Evolutionary conservation across 2,888 invertebrate genomes (phyloP), one percentile per base, ranked within the genome.

Genomic region (Laspeyria flexula): DNA sequence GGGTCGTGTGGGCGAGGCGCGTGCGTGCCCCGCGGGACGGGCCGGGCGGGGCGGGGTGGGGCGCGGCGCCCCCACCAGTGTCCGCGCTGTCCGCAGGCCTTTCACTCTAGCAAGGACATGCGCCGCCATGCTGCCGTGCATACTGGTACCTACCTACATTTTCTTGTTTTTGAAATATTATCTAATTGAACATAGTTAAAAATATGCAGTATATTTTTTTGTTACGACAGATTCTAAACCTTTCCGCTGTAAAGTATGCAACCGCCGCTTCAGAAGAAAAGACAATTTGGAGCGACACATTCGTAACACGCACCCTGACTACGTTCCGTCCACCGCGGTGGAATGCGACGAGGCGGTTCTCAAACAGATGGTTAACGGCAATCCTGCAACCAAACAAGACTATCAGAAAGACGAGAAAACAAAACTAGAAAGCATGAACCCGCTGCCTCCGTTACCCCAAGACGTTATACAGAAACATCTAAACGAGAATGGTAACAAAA

Each of bases 261-360:
- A 93, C 29, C 94, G 95, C 6, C 93, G 93, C 31, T 96, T 96
- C 75, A 90, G 95, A 35, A 91, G 97, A 52, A 96, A 95, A 77
- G 97, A 97, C 79, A 97, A 97, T 77, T 90, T 97, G 53, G 94
- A 94, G 54, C 93, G 97, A 0, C 97, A 97, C 79, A 92, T 96
- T 49, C 94, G 95, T 45, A 96, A 96, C 80, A 95, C 96, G 45
- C 97, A 97, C 81, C 94, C 95, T 0, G 94, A 90, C 50, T 80
- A 73, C 60, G 80, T 75, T 7, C 79, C 85, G 9, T 73, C 88
- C 25, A 75, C 73, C 44, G 86, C 85, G 1, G 83, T 85, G 0
- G 86, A 85, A 16, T 87, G 86, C 65, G 90, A 90, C 61, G 78
- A 79, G 29, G 69, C 62, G 5, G 85, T 80, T 0, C 77, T 85